A percentile compares a stretch with the other conserved stretches of the same genome.
Conservation (phyloP, 2,113 vertebrate genomes). For the Lasiurus borealis region DNA sequence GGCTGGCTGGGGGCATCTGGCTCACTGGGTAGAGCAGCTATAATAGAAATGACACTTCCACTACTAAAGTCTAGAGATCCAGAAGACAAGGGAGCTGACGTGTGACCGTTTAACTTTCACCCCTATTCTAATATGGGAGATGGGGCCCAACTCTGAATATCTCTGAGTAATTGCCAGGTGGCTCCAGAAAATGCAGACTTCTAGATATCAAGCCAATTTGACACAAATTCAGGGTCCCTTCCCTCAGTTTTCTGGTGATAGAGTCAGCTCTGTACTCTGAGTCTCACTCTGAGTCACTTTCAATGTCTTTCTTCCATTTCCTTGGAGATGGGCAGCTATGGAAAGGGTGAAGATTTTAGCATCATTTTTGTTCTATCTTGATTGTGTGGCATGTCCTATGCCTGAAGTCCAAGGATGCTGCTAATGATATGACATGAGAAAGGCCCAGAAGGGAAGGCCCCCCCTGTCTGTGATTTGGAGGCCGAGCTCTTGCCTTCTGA, state of each 20-base stretch:
- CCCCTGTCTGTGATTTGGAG: fast-evolving
- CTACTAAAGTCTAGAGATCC: fast-evolving
- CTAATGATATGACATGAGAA: background rate
- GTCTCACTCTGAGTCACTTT: background rate
- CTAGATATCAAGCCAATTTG: fast-evolving
- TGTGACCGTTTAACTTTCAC: fast-evolving
- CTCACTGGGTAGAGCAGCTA: fast-evolving
- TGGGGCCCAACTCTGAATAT: fast-evolving
- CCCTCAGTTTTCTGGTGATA: fast-evolving
- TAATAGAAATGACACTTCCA: fast-evolving
- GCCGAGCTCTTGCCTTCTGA: too few species aligned
- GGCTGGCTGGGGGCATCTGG: fast-evolving
- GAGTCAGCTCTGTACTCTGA: fast-evolving
- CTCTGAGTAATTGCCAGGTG: background rate
- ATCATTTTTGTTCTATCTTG: background rate
- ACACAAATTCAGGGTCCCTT: too few species aligned
- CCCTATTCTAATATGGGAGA: fast-evolving
- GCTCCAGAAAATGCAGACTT: fast-evolving
- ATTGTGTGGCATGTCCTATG: fast-evolving
- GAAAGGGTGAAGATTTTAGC: fast-evolving
- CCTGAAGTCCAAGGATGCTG: background rate
- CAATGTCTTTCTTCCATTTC: too few species aligned
- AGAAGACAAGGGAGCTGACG: fast-evolving
- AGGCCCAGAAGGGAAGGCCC: background rate
- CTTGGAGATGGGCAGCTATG: fast-evolving